Evolutionary conservation across 2,888 invertebrate genomes (phyloP).

Genomic region (Allolobophora icterica): DNA sequence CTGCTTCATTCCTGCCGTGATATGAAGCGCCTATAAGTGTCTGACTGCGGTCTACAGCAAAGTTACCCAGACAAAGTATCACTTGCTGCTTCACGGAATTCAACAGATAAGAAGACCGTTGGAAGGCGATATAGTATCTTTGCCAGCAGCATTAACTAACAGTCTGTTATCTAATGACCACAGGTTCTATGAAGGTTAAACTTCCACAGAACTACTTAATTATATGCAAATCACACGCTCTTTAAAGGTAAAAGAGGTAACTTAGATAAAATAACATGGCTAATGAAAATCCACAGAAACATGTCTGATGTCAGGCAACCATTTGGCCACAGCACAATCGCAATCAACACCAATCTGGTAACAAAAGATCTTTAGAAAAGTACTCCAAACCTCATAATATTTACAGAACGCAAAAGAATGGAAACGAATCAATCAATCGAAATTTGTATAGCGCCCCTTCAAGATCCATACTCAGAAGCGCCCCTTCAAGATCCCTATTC

Average conservation of each 20-base stretch:
- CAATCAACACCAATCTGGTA: background rate
- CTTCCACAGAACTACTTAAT: background rate
- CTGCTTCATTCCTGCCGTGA: background rate
- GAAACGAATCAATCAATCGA: too few relatives aligned
- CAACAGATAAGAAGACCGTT: background rate
- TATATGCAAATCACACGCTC: background rate
- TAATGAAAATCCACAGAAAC: background rate
- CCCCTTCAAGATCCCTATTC: too few relatives aligned
- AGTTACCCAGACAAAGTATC: background rate
- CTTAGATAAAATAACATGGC: background rate
- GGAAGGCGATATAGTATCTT: background rate
- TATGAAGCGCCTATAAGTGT: too few relatives aligned
- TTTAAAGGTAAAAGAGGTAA: background rate
- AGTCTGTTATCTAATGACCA: background rate
- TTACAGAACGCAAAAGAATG: too few relatives aligned
- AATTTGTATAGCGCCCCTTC: too few relatives aligned
- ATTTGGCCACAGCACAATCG: background rate
- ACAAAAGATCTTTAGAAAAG: background rate
- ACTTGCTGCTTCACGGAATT: background rate
- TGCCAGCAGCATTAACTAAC: too few relatives aligned
- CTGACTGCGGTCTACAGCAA: too few relatives aligned
- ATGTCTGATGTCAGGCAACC: background rate
- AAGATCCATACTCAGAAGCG: too few relatives aligned
- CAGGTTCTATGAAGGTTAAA: background rate
- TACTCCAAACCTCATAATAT: background rate